Conservation (phyloP, 2,888 invertebrate species). For the Hylaea fasciaria region DNA sequence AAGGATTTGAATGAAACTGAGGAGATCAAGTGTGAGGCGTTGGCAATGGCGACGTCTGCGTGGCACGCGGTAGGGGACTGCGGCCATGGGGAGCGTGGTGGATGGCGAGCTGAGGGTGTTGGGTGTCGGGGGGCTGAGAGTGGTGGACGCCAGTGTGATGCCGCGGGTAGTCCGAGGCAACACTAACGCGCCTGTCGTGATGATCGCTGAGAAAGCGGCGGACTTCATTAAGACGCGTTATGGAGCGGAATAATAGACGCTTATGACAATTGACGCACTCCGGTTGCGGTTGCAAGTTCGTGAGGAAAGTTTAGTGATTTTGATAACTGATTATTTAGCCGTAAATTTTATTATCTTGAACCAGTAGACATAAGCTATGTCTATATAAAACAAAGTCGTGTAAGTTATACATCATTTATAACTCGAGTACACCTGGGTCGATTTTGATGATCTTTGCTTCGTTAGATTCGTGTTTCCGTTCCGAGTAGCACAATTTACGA, state of each 20-base stretch:
- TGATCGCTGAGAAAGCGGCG: slow-evolving; percentile 73
- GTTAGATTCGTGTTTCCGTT: no score
- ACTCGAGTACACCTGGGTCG: no score
- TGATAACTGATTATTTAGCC: slow-evolving; percentile 2
- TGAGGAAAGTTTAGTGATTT: slow-evolving; percentile 25
- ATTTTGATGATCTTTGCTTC: no score
- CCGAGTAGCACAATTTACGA: no score
- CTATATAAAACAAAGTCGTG: no score
- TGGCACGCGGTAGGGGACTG: slow-evolving; percentile 76
- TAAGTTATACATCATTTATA: no score
- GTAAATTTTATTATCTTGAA: slow-evolving; percentile 5
- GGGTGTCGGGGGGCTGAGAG: slow-evolving; percentile 60
- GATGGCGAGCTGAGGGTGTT: slow-evolving; percentile 58
- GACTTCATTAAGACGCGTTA: slow-evolving; percentile 63
- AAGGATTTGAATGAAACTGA: slow-evolving; percentile 53
- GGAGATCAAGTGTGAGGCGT: slow-evolving; percentile 74
- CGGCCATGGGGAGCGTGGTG: slow-evolving; percentile 67
- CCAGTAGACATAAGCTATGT: no score
- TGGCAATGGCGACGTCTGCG: slow-evolving; percentile 63
- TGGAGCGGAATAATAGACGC: slow-evolving; percentile 30
- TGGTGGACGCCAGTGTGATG: slow-evolving; percentile 74
- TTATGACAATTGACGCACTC: slow-evolving; percentile 26
- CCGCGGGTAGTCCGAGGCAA: slow-evolving; percentile 68
- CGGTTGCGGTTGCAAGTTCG: slow-evolving; percentile 28
- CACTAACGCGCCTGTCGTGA: slow-evolving; percentile 72